Percentiles rank a stretch among this genome's conserved stretches.
phyloP scores from a whole-genome alignment of 2,797 vertebrate species.

The Danio tinwini region DNA sequence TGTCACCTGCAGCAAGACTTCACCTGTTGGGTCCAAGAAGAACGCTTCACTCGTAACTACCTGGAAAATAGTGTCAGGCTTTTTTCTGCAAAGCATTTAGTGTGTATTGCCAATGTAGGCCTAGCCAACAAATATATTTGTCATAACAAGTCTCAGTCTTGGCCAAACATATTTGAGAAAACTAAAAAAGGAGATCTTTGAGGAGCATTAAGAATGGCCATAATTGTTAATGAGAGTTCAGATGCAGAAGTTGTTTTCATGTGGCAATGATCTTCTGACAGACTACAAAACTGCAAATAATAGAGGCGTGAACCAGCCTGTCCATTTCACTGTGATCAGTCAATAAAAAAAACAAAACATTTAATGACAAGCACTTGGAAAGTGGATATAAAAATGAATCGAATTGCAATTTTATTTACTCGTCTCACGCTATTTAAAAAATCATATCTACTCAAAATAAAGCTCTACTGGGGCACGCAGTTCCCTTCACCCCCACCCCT shows the following conservation, averaged over 20 bases:
- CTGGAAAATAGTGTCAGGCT: constrained; percentile 41
- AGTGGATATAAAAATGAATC: background rate
- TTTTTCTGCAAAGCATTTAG: constrained; percentile 41
- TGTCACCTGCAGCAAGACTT: constrained; percentile 65
- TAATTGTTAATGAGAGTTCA: background rate
- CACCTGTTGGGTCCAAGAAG: constrained; percentile 47
- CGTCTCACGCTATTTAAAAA: too few species aligned
- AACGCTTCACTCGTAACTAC: constrained; percentile 33
- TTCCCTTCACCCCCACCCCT: too few species aligned
- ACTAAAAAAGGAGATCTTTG: background rate
- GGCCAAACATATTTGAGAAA: constrained; percentile 1
- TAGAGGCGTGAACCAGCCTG: constrained; percentile 45
- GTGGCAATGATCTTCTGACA: constrained; percentile 16
- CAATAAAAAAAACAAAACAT: constrained; percentile 35
- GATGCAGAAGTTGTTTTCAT: background rate
- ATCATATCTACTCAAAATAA: too few species aligned
- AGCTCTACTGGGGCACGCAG: too few species aligned
- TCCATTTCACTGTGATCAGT: constrained; percentile 46
- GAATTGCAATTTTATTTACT: too few species aligned
- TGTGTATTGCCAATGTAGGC: constrained; percentile 30
- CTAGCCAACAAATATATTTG: constrained; percentile 26
- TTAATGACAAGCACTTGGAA: background rate
- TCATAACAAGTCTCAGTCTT: constrained; percentile 26
- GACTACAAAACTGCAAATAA: constrained; percentile 6
- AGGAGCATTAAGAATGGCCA: background rate